A percentile compares a stretch with the other conserved stretches of the same genome.
Conservation (phyloP, 2,888 invertebrate species). For the Cremastinae sp. region DNA sequence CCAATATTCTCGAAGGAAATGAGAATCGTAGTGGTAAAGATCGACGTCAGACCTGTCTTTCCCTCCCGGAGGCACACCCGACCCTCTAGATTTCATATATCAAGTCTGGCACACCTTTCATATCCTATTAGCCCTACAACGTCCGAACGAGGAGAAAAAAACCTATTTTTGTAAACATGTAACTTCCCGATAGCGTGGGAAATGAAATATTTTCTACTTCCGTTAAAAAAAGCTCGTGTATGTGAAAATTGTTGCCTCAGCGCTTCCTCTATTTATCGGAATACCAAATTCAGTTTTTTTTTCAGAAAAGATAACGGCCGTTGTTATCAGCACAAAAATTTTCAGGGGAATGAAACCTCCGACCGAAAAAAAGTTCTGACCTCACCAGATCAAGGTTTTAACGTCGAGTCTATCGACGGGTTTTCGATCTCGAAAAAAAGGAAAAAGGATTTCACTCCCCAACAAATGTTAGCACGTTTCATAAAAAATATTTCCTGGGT, state of each 20-base stretch:
- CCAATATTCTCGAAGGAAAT: constrained; percentile 32
- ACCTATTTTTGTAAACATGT: constrained; percentile 33
- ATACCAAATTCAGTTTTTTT: not conserved
- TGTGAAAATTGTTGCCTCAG: too few relatives aligned
- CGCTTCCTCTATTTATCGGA: too few relatives aligned
- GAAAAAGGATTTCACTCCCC: too few relatives aligned
- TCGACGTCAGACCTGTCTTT: constrained; percentile 31
- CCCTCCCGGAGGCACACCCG: constrained; percentile 13
- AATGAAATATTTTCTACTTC: too few relatives aligned
- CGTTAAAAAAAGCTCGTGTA: too few relatives aligned
- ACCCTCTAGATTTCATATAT: constrained; percentile 14
- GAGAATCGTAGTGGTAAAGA: constrained; percentile 16
- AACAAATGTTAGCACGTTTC: too few relatives aligned
- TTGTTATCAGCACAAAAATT: not conserved
- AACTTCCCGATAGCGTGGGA: constrained; percentile 8
- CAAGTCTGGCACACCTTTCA: not conserved
- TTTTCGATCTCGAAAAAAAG: too few relatives aligned
- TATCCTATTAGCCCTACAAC: constrained; percentile 15
- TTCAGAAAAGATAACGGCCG: constrained; percentile 13
- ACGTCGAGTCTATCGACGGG: too few relatives aligned
- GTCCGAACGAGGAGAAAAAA: constrained; percentile 15
- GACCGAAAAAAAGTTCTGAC: not conserved
- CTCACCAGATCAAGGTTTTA: too few relatives aligned
- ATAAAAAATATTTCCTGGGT: too few relatives aligned
- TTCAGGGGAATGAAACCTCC: constrained; percentile 15